Evolutionary conservation across 1,140 invertebrate genomes (phyloP).

Genomic region (Branchinecta lynchi): DNA sequence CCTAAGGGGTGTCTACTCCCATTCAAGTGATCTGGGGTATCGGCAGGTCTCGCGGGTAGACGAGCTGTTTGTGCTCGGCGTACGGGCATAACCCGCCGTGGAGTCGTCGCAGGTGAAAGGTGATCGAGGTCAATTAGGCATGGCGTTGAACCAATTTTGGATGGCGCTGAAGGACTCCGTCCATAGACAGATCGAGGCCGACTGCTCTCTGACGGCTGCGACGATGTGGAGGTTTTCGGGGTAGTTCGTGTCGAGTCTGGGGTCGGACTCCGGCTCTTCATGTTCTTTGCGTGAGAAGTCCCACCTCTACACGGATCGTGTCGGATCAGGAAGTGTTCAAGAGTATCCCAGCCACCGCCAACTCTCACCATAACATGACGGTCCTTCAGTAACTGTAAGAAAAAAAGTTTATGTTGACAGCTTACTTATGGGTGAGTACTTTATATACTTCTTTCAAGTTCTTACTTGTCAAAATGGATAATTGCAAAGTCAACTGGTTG

Average conservation of each 20-base stretch:
- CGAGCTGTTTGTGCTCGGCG: not conserved
- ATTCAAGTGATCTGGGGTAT: not conserved
- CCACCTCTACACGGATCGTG: conserved; percentile 74
- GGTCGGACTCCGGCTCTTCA: conserved; percentile 22
- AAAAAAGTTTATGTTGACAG: conserved; percentile 11
- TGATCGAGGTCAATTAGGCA: not conserved
- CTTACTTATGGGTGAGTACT: too few species aligned
- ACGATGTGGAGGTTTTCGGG: not conserved
- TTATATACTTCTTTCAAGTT: too few species aligned
- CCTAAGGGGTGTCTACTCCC: too few species aligned
- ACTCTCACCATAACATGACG: conserved; percentile 85
- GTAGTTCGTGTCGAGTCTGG: conserved; percentile 2
- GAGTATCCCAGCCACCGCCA: conserved; percentile 63
- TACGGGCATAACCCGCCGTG: not conserved
- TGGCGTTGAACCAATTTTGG: not conserved
- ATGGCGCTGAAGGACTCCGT: not conserved
- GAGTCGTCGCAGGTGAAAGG: not conserved
- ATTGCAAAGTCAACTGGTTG: too few species aligned
- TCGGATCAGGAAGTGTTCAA: conserved; percentile 74
- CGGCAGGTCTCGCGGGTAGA: not conserved
- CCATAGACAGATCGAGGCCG: not conserved
- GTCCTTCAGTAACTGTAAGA: conserved; percentile 57
- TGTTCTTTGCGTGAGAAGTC: conserved; percentile 33
- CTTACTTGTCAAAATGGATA: too few species aligned
- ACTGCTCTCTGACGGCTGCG: not conserved